phyloP scores from a whole-genome alignment of 2,888 invertebrate genomes.

The Antheraea yamamai region DNA sequence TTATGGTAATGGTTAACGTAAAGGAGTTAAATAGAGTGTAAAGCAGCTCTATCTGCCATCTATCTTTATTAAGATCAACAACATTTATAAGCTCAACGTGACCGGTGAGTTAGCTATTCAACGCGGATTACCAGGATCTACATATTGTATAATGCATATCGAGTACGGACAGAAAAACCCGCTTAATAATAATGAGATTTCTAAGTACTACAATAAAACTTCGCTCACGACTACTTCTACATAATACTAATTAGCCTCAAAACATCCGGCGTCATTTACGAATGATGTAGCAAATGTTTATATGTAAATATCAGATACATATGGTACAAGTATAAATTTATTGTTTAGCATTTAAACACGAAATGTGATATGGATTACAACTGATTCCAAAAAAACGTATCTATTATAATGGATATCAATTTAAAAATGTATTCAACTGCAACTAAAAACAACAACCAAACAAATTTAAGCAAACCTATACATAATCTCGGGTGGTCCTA shows the following conservation, averaged over 20 bases:
- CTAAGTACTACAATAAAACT: conserved; percentile 12
- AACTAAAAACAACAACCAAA: conserved; percentile 32
- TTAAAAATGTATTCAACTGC: conserved; percentile 16
- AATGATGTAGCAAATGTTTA: neutral
- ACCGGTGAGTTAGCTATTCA: conserved; percentile 45
- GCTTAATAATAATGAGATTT: conserved; percentile 13
- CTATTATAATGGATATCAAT: neutral
- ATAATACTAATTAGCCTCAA: conserved; percentile 4
- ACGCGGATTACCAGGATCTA: conserved; percentile 49
- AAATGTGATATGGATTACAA: neutral
- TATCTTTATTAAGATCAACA: conserved; percentile 63
- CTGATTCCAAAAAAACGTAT: neutral
- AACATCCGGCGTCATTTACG: neutral
- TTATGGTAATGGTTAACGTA: conserved; percentile 47
- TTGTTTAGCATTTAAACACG: neutral
- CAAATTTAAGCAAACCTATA: conserved; percentile 44
- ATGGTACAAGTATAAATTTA: neutral
- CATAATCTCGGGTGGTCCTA: conserved; percentile 51
- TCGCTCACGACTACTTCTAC: conserved; percentile 8
- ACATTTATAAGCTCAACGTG: conserved; percentile 46
- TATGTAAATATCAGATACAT: neutral
- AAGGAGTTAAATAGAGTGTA: conserved; percentile 40
- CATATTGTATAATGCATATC: conserved; percentile 31
- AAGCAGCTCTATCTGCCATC: conserved; percentile 49
- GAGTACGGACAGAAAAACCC: conserved; percentile 13